Evolutionary conservation across 2,888 invertebrate genomes (phyloP).

Genomic region (Didymodactylos carnosus): DNA sequence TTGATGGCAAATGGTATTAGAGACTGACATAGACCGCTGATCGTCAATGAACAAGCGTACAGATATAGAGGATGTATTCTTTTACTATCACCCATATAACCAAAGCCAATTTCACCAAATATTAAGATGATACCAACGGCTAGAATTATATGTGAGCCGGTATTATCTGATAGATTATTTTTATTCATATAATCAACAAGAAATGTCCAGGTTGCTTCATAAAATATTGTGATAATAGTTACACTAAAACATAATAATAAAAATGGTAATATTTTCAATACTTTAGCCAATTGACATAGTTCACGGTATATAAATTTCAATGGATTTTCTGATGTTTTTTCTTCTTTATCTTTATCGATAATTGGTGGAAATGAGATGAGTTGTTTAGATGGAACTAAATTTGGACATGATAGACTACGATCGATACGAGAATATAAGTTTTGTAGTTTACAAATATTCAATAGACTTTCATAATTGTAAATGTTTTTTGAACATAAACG

Average conservation of each 20-base stretch:
- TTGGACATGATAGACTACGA: not conserved
- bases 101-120: constrained; percentile 10
- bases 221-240: not conserved
- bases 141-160: not conserved
- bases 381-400: not conserved
- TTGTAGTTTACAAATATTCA: not conserved
- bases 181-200: not conserved
- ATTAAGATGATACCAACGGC: constrained; percentile 6
- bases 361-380: not conserved
- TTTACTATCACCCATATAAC: constrained; percentile 12
- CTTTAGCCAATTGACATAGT: not conserved
- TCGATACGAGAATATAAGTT: not conserved
- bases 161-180: not conserved
- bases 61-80: constrained; percentile 1
- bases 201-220: not conserved
- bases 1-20: constrained; percentile 4
- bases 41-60: not conserved
- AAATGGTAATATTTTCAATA: not conserved
- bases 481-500: not conserved
- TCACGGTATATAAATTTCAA: not conserved
- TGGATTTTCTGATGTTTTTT: not conserved
- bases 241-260: not conserved
- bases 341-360: not conserved
- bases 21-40: constrained; percentile 3
- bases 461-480: not conserved